Conservation (phyloP, 2,888 invertebrate species). For the Hypolimnas misippus region DNA sequence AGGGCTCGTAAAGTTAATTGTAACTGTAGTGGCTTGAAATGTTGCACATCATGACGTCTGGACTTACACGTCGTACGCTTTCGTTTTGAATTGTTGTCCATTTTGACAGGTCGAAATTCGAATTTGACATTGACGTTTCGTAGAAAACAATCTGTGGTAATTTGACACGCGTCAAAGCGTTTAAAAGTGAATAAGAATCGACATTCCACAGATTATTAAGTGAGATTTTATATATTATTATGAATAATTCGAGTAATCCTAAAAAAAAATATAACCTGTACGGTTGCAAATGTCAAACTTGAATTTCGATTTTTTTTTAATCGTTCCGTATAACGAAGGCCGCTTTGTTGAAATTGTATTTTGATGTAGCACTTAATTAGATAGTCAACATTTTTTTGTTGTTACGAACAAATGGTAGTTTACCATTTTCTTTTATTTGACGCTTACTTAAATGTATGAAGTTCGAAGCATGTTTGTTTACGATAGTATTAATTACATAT, state of each 20-base stretch:
- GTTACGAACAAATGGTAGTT: slow-evolving; percentile 48
- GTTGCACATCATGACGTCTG: slow-evolving; percentile 58
- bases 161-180: too few relatives aligned
- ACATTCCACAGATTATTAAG: too few relatives aligned
- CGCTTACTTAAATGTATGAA: slow-evolving; percentile 38
- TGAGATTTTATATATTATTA: too few relatives aligned
- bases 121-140: slow-evolving; percentile 18
- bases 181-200: too few relatives aligned
- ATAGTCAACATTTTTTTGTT: slow-evolving; percentile 31
- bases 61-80: slow-evolving; percentile 32
- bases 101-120: slow-evolving; percentile 27
- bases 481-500: slow-evolving; percentile 39
- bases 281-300: slow-evolving; percentile 11
- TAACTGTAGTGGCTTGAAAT: slow-evolving; percentile 63
- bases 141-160: background rate
- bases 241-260: too few relatives aligned
- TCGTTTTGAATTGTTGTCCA: slow-evolving; percentile 2
- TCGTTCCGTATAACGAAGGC: slow-evolving; percentile 21
- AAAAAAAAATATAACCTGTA: too few relatives aligned
- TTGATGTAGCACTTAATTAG: slow-evolving; percentile 21
- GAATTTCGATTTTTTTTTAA: slow-evolving; percentile 30
- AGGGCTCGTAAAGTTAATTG: slow-evolving; percentile 65
- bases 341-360: slow-evolving; percentile 11
- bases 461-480: slow-evolving; percentile 45
- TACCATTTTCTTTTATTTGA: slow-evolving; percentile 48